Percentiles rank a stretch among this genome's conserved stretches.
These are phyloP conservation scores for Antheraea assamensis DNA, from an alignment of 2,888 invertebrate genomes.

Conservation along the genomic window DNA sequence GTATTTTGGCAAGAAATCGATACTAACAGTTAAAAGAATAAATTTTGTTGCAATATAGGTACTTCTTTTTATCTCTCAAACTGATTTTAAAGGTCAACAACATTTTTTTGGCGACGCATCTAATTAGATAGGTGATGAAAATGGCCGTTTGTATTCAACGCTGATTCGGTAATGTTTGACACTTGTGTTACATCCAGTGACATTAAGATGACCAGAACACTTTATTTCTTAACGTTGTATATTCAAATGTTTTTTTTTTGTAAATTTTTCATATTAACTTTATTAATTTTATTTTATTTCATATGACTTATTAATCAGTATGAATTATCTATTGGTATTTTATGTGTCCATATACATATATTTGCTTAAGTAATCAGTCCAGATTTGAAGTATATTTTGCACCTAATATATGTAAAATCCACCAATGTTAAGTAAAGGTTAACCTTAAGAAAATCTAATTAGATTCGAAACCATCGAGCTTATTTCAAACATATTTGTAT, in stretches of 20 bases:
- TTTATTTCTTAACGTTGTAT: background rate
- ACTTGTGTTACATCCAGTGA: background rate
- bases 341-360: no score
- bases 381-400: no score
- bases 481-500: no score
- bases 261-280: no score
- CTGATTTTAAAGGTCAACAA: background rate
- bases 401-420: no score
- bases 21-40: background rate
- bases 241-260: no score
- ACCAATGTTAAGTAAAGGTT: no score
- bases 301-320: no score
- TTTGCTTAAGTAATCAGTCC: no score
- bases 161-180: background rate
- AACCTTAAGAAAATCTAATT: no score
- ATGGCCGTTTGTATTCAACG: constrained; percentile 4
- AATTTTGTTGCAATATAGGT: background rate
- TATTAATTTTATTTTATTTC: no score
- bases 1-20: constrained; percentile 18
- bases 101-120: background rate
- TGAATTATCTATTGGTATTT: background rate
- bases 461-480: no score
- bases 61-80: background rate
- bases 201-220: background rate
- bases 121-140: background rate